Evolutionary conservation across 2,113 vertebrate species (phyloP), one percentile per base, ranked within the genome.

Genomic region (Pyxicephalus adspersus): DNA sequence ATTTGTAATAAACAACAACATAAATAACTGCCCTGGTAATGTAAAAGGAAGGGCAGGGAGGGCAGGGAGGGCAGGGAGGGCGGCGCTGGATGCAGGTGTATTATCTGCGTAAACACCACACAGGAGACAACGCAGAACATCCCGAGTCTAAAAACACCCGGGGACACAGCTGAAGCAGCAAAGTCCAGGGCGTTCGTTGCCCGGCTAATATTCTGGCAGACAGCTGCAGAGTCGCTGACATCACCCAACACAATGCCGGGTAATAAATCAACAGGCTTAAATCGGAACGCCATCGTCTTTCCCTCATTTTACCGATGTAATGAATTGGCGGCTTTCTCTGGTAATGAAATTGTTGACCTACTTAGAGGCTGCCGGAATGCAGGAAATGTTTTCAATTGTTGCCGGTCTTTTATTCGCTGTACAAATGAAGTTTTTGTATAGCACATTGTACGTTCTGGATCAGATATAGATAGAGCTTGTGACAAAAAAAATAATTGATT

Each of bases 151-250:
- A 74, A 60, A 60, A 60, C 6, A 23, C 72, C 52, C 31, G 28
- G n/a, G 50, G 5, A 29, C 65, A 2, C 34, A 31, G 66, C 66
- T 66, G 63, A 77, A 45, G 26, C 18, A 60, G 64, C 76, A 77
- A 29, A 22, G 26, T 68, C 64, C 76, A 58, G 76, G 76, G 23
- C 54, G 58, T 26, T 8, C 31, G 28, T 38, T 23, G 19, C 31
- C 20, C 60, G 16, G 34, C 6, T 7, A 17, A 23, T 64, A 6
- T 15, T 22, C 7, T n/a, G 29, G 29, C 29, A 45, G 52, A 26
- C 76, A 79, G n/a, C 64, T 78, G 76, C 64, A 78, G 17, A 38
- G 52, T 25, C 64, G 25, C 64, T 67, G 64, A 68, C 76, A 67
- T 78, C 61, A 67, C n/a, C 15, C n/a, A 68, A n/a, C 28, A 50